These are phyloP conservation scores for Eulemur rubriventer DNA, from an alignment of 2,797 vertebrate genomes.

Conservation along the genomic window DNA sequence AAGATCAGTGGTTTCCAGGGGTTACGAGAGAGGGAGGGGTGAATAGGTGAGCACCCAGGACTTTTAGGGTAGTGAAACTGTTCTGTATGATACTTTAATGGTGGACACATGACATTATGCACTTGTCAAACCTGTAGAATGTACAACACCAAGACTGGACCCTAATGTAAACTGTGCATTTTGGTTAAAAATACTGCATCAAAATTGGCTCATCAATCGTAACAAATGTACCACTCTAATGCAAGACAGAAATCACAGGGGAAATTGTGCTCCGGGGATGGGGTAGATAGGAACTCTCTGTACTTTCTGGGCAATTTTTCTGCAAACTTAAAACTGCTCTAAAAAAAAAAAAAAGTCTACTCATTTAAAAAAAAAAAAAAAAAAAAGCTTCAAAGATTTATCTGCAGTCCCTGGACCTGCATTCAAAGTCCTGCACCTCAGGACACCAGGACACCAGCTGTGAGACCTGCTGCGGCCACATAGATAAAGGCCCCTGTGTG, in stretches of 20 bases:
- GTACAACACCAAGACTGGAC: accelerated
- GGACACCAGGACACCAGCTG: neutral
- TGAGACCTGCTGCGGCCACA: accelerated
- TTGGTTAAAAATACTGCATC: neutral
- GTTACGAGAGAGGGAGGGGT: too few relatives aligned
- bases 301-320: neutral
- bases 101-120: accelerated
- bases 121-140: neutral
- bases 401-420: neutral
- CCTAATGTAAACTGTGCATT: accelerated
- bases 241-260: accelerated
- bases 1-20: neutral
- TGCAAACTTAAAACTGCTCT: neutral
- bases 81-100: accelerated
- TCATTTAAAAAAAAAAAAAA: neutral
- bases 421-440: too few relatives aligned
- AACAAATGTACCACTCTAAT: neutral
- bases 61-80: neutral
- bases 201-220: accelerated
- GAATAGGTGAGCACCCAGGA: neutral
- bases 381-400: neutral
- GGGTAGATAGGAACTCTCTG: accelerated
- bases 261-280: accelerated
- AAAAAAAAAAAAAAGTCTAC: neutral
- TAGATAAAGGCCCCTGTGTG: neutral